These are phyloP conservation scores for Troglohyphantes excavatus DNA, from an alignment of 2,888 invertebrate species.

Conservation along the genomic window DNA sequence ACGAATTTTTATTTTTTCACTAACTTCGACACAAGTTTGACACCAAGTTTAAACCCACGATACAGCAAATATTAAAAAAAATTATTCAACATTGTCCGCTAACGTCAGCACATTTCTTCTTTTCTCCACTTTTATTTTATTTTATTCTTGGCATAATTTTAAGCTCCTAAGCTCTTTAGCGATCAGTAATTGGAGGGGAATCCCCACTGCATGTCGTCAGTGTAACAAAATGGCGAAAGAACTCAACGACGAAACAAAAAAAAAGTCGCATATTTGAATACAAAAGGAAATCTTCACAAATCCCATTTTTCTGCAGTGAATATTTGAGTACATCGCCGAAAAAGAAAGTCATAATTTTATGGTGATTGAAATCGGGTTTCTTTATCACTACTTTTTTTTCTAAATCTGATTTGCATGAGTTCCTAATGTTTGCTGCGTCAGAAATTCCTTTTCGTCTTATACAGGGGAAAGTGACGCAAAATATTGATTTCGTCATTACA, in stretches of 20 bases:
- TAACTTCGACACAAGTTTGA: neutral
- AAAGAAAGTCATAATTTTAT: slow-evolving; percentile 46
- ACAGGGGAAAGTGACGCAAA: neutral
- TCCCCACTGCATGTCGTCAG: slow-evolving; percentile 9
- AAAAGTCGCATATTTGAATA: slow-evolving; percentile 16
- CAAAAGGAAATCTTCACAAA: slow-evolving; percentile 29
- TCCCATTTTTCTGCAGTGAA: slow-evolving; percentile 17
- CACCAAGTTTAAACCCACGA: too few relatives aligned
- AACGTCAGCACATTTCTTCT: neutral
- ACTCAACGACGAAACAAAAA: neutral
- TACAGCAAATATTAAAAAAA: neutral
- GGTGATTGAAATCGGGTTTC: slow-evolving; percentile 56
- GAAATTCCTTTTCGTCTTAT: neutral
- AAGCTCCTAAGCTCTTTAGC: slow-evolving; percentile 26
- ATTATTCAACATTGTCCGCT: neutral
- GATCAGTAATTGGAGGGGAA: slow-evolving; percentile 40
- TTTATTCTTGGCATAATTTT: slow-evolving; percentile 16
- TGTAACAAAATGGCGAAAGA: neutral
- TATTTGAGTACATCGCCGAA: slow-evolving; percentile 15
- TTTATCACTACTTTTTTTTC: neutral
- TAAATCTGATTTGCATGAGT: slow-evolving; percentile 22
- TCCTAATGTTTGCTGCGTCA: slow-evolving; percentile 19
- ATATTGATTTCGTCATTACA: slow-evolving; percentile 47
- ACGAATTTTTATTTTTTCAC: too few relatives aligned
- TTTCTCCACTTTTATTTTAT: neutral